phyloP scores from a whole-genome alignment of 2,888 invertebrate genomes.

The Alsophila aescularia region DNA sequence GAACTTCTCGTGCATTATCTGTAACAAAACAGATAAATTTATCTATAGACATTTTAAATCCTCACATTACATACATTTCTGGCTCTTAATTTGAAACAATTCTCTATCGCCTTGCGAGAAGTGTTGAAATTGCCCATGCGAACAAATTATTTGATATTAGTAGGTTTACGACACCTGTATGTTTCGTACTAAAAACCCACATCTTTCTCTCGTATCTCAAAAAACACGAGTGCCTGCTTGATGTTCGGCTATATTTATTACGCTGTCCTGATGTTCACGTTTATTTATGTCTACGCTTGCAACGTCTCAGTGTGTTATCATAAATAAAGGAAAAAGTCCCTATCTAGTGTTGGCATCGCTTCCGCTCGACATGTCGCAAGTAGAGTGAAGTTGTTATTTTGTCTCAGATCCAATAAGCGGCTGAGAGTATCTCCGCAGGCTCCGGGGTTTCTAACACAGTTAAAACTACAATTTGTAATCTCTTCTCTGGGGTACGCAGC shows the following conservation, averaged over 20 bases:
- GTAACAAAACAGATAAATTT: slow-evolving; percentile 20
- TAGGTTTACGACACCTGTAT: slow-evolving; percentile 22
- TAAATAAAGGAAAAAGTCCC: slow-evolving; percentile 43
- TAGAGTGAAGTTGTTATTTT: slow-evolving; percentile 29
- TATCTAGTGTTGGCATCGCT: slow-evolving; percentile 34
- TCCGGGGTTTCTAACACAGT: slow-evolving; percentile 21
- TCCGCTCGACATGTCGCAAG: slow-evolving; percentile 24
- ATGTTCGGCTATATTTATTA: slow-evolving; percentile 41
- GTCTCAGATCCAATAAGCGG: slow-evolving; percentile 28
- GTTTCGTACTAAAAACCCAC: slow-evolving; percentile 16
- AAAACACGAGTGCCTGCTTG: slow-evolving; percentile 26
- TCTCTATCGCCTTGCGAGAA: not conserved
- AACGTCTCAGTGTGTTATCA: slow-evolving; percentile 42
- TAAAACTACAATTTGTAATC: slow-evolving; percentile 25
- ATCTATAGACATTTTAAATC: not conserved
- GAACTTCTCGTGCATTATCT: slow-evolving; percentile 24
- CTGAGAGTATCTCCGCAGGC: slow-evolving; percentile 18
- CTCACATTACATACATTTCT: not conserved
- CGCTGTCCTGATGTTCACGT: slow-evolving; percentile 36
- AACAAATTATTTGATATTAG: slow-evolving; percentile 22
- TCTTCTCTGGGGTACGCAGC: slow-evolving; percentile 21
- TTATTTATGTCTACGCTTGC: slow-evolving; percentile 47
- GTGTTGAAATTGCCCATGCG: slow-evolving; percentile 1
- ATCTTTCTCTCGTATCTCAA: slow-evolving; percentile 20
- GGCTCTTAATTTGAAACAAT: not conserved